Conservation (phyloP, 2,113 vertebrate genomes). For the Ameiurus melas region DNA sequence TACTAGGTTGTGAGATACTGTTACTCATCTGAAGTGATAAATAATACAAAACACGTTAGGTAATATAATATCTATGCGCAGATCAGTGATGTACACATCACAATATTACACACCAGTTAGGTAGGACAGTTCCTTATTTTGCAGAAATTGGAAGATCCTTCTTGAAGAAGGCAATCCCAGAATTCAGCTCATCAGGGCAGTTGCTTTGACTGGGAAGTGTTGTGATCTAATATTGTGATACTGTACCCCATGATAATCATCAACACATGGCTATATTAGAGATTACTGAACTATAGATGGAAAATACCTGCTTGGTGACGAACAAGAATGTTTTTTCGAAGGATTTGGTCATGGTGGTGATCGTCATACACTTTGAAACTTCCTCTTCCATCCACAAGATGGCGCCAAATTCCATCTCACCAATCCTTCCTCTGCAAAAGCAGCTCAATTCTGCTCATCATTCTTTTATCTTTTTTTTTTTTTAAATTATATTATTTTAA, state of each 20-base stretch:
- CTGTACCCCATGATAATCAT: background rate
- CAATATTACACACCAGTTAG: background rate
- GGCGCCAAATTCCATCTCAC: background rate
- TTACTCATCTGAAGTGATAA: background rate
- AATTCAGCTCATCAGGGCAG: background rate
- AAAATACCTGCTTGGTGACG: conserved; percentile 12
- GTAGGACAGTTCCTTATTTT: background rate
- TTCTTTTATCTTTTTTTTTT: too few relatives aligned
- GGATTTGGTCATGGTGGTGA: background rate
- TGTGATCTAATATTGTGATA: background rate
- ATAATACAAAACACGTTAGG: background rate
- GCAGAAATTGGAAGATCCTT: background rate
- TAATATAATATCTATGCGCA: background rate
- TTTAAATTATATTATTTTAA: too few relatives aligned
- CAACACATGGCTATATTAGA: background rate
- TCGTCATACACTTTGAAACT: background rate
- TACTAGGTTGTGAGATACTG: background rate
- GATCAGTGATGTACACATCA: background rate
- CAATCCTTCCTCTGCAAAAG: background rate
- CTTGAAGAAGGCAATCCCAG: background rate
- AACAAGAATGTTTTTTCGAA: background rate
- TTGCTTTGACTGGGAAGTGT: background rate
- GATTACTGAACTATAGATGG: background rate
- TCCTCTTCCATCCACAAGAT: conserved; percentile 28
- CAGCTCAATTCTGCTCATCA: background rate